Conservation (phyloP, 2,888 invertebrate genomes). For the Doris montereyensis region DNA sequence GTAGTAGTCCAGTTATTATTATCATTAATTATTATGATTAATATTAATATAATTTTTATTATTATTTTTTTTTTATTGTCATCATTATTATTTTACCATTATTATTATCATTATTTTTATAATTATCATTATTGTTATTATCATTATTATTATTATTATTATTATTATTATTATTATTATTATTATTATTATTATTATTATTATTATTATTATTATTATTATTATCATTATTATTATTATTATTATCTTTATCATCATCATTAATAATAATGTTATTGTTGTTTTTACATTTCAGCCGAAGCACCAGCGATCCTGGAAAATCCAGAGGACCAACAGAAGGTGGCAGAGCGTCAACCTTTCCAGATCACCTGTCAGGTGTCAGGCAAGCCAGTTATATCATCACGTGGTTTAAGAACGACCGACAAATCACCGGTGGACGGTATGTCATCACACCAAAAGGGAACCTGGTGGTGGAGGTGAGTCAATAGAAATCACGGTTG, state of each 20-base stretch:
- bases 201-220: slow-evolving; percentile 5
- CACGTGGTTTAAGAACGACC: slow-evolving; percentile 81
- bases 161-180: not conserved
- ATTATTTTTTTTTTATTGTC: not conserved
- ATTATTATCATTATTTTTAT: not conserved
- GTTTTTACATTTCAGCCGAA: no score
- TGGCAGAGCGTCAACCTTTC: slow-evolving; percentile 68
- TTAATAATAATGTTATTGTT: no score
- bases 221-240: no score
- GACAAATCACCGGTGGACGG: slow-evolving; percentile 84
- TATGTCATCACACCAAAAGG: slow-evolving; percentile 85
- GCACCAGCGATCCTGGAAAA: no score
- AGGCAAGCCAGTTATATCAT: slow-evolving; percentile 94
- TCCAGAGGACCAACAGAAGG: no score
- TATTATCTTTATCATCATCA: no score
- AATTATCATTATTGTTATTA: not conserved
- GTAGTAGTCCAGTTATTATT: no score
- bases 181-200: slow-evolving; percentile 13
- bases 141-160: not conserved
- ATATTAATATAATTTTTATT: no score
- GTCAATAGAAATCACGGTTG: no score
- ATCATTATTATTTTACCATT: no score
- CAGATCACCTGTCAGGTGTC: slow-evolving; percentile 84
- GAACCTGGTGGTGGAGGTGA: slow-evolving; percentile 82
- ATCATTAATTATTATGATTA: no score